phyloP scores from a whole-genome alignment of 1,140 invertebrate genomes.

The Lepidurus apus region DNA sequence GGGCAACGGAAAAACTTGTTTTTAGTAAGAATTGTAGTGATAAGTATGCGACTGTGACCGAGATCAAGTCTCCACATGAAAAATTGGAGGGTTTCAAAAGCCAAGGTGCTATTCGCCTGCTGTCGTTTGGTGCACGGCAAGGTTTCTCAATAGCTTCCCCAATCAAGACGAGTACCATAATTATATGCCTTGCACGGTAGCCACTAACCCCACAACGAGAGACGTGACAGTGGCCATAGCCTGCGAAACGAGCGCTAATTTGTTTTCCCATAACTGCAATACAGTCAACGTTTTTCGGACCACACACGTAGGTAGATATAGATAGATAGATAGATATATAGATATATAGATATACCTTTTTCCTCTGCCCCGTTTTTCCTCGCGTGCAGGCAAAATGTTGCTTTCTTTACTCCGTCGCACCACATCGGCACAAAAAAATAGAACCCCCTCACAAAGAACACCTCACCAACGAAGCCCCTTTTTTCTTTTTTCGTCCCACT shows the following conservation, averaged over 20 bases:
- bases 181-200: slow-evolving; percentile 15
- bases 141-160: slow-evolving; percentile 12
- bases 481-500: too few relatives aligned
- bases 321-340: not conserved
- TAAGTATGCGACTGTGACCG: too few relatives aligned
- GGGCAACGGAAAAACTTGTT: too few relatives aligned
- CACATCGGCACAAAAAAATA: not conserved
- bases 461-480: too few relatives aligned
- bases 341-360: not conserved
- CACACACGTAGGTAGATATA: not conserved
- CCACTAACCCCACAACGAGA: slow-evolving; percentile 8
- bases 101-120: slow-evolving; percentile 1
- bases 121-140: slow-evolving; percentile 2
- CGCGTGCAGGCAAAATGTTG: slow-evolving; percentile 5
- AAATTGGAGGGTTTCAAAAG: not conserved
- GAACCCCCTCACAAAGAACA: too few relatives aligned
- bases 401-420: not conserved
- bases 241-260: slow-evolving; percentile 7
- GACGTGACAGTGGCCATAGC: slow-evolving; percentile 2
- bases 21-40: too few relatives aligned
- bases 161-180: slow-evolving; percentile 19
- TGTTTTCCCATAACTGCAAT: slow-evolving; percentile 9
- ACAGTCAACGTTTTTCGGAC: not conserved
- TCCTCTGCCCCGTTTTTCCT: not conserved
- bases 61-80: not conserved